Evolutionary conservation across 2,113 vertebrate genomes (phyloP), one percentile per base, ranked within the genome.

Genomic region (Mormyrus iriodes): DNA sequence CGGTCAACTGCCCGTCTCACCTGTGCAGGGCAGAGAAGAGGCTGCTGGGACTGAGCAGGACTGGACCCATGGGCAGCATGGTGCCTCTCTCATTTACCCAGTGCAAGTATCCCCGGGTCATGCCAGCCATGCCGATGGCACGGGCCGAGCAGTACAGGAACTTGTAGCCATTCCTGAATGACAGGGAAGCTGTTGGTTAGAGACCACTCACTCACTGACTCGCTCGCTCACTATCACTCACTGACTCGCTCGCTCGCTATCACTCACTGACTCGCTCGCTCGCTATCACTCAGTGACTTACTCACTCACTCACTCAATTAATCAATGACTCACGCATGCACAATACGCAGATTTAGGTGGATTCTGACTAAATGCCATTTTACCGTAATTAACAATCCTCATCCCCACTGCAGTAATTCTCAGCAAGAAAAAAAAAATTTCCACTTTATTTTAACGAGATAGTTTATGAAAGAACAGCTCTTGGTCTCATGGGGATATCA

Each of bases 11-110:
- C 65, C 4, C 85, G 19, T 86, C 44, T 76, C 92, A 99, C 98
- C 98, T 98, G 96, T 99, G 98, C 93, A 99, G 92, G 46, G 98
- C 98, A 4, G 98, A 99, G 90, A 99, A 98, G 19, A 99, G 96
- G 90, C 98, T 99, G 95, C 98, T 99, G 0, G 98, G 98, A 94
- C 98, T 98, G 83, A 99, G 95, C 7, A 99, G 94, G 48, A 99
- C 96, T 0, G 98, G 98, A 0, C 98, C 98, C 90, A 98, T 97
- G 0, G 98, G 98, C 79, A 99, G 94, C 93, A 99, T 97, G 0
- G 97, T 98, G 90, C 98, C 98, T 35, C 97, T 95, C 89, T 99
- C 98, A 1, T 99, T 99, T 49, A 99, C 98, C 98, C 98, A 99
- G 94, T 98, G 97, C 90, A 99, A 93, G 91, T 99, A 99, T 5